These are phyloP conservation scores for Tetraodon nigroviridis DNA, from an alignment of 2,113 vertebrate genomes.

Conservation along the genomic window DNA sequence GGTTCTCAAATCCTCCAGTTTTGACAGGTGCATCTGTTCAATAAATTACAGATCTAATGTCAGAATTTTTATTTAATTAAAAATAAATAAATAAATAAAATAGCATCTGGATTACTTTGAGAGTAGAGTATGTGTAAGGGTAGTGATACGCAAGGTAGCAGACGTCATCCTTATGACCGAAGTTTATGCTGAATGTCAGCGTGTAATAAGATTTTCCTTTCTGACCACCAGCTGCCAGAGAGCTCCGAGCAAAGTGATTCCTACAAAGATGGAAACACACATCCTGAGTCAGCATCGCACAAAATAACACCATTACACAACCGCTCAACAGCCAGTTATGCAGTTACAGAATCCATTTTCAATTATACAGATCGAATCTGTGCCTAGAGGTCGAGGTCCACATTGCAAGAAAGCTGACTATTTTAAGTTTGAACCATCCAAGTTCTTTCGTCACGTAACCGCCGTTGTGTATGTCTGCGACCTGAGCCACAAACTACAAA, in stretches of 20 bases:
- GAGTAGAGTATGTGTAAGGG: constrained; percentile 92
- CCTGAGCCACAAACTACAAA: constrained; percentile 13
- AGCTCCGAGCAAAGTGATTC: constrained; percentile 97
- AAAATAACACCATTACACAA: neutral
- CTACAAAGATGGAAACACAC: constrained; percentile 56
- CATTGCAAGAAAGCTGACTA: no score
- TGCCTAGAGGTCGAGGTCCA: no score
- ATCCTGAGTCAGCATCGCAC: constrained; percentile 1
- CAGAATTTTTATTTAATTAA: neutral
- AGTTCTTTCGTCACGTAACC: no score
- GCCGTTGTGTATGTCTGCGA: no score
- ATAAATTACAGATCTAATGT: constrained; percentile 1
- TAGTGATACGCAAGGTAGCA: constrained; percentile 99
- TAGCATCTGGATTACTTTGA: constrained; percentile 78
- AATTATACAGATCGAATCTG: no score
- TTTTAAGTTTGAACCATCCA: no score
- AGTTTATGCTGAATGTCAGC: constrained; percentile 89
- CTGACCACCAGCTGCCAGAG: constrained; percentile 91
- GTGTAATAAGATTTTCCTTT: constrained; percentile 98
- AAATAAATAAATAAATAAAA: neutral
- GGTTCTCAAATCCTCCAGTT: constrained; percentile 85
- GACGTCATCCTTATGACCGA: constrained; percentile 95
- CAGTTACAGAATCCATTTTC: no score
- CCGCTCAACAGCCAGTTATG: neutral
- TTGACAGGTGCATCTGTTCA: constrained; percentile 90